Percentiles rank a stretch among this genome's conserved stretches.
Conservation (phyloP, 2,797 vertebrate genomes). For the Pseudochaenichthys georgianus region DNA sequence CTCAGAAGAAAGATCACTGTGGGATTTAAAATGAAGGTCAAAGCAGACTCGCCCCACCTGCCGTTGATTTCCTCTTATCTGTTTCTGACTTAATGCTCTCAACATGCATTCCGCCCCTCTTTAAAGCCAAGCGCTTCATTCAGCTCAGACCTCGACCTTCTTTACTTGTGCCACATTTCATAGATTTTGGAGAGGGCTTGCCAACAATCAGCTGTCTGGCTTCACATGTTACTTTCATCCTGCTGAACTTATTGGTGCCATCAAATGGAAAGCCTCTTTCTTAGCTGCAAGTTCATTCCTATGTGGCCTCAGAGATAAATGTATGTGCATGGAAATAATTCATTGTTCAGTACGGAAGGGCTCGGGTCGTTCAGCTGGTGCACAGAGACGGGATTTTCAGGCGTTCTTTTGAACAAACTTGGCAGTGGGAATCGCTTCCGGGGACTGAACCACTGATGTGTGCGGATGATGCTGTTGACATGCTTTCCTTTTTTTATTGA, state of each 20-base stretch:
- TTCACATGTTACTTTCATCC: not conserved
- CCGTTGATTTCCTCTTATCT: slow-evolving; percentile 40
- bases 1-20: slow-evolving; percentile 17
- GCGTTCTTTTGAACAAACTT: slow-evolving; percentile 36
- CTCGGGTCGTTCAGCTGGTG: slow-evolving; percentile 17
- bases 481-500: slow-evolving; percentile 49
- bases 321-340: slow-evolving; percentile 31
- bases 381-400: slow-evolving; percentile 23
- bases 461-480: slow-evolving; percentile 50
- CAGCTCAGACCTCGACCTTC: not conserved
- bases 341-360: not conserved
- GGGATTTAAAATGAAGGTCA: slow-evolving; percentile 55
- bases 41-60: slow-evolving; percentile 47
- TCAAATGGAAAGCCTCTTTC: not conserved
- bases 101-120: slow-evolving; percentile 42
- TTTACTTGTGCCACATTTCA: slow-evolving; percentile 23
- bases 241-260: slow-evolving; percentile 10
- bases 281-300: slow-evolving; percentile 20
- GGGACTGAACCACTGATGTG: slow-evolving; percentile 61
- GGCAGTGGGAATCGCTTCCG: slow-evolving; percentile 43
- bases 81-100: slow-evolving; percentile 19
- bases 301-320: slow-evolving; percentile 2
- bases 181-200: not conserved
- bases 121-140: slow-evolving; percentile 25
- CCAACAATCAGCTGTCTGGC: slow-evolving; percentile 8